phyloP scores from a whole-genome alignment of 2,797 vertebrate species.

The Yasuhikotakia modesta region DNA sequence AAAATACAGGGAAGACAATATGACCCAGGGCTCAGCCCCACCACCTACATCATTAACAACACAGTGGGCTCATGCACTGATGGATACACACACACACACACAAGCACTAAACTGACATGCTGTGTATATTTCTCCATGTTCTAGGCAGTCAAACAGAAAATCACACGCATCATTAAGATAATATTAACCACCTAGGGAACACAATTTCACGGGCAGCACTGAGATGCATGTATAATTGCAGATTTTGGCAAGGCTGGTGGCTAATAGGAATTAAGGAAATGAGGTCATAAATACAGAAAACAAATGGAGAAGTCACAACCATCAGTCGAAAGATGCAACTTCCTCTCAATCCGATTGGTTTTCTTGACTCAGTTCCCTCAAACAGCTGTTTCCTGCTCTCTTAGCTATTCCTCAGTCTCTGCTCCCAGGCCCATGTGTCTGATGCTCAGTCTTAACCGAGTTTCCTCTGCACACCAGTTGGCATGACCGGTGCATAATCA shows the following conservation, averaged over 20 bases:
- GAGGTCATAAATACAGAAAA: conserved; percentile 37
- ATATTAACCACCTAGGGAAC: conserved; percentile 61
- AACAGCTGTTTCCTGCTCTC: conserved; percentile 9
- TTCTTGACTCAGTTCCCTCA: conserved; percentile 6
- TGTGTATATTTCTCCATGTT: conserved; percentile 29
- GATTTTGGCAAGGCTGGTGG: conserved; percentile 52
- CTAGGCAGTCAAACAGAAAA: conserved; percentile 55
- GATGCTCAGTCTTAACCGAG: neutral
- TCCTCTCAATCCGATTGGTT: neutral
- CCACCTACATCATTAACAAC: conserved; percentile 41
- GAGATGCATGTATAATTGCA: conserved; percentile 54
- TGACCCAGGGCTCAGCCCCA: conserved; percentile 5
- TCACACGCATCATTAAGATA: conserved; percentile 55
- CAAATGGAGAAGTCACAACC: conserved; percentile 36
- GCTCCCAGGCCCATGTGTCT: neutral
- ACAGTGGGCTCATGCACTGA: conserved; percentile 14
- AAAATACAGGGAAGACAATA: conserved; percentile 9
- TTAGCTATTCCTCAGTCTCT: neutral
- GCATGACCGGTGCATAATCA: neutral
- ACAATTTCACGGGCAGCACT: conserved; percentile 43
- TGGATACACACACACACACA: neutral
- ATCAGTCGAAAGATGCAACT: neutral
- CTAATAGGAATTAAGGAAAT: conserved; percentile 53
- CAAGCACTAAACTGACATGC: conserved; percentile 21
- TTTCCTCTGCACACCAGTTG: neutral